These are phyloP conservation scores for Cerceris ruficornis DNA, from an alignment of 2,888 invertebrate species.

Conservation along the genomic window DNA sequence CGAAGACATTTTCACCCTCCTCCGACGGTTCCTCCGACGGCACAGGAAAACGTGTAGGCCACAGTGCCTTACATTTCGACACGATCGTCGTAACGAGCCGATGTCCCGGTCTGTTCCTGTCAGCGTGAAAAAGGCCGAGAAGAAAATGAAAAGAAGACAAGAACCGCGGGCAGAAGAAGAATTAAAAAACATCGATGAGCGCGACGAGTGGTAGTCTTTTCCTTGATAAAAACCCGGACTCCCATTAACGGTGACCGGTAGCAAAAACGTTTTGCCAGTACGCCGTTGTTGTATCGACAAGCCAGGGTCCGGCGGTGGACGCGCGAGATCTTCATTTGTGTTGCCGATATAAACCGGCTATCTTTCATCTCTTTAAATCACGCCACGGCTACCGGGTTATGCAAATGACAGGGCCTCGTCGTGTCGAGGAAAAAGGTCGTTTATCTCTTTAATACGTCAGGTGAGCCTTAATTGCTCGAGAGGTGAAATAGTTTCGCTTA, in stretches of 20 bases:
- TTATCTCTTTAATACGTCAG: conserved; percentile 36
- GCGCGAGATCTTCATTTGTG: conserved; percentile 31
- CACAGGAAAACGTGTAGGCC: background rate
- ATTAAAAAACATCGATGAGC: background rate
- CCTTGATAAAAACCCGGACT: background rate
- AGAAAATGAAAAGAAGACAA: background rate
- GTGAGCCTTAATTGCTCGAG: conserved; percentile 47
- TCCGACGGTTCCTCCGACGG: background rate
- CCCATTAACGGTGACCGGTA: conserved; percentile 24
- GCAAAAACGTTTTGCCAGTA: conserved; percentile 30
- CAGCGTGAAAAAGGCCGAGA: background rate
- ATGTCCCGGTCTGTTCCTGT: conserved; percentile 8
- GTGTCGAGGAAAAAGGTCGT: conserved; percentile 43
- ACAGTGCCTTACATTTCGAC: conserved; percentile 33
- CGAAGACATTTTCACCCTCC: conserved; percentile 31
- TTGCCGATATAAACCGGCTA: conserved; percentile 52
- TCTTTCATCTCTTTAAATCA: conserved; percentile 53
- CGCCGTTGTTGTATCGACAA: conserved; percentile 18
- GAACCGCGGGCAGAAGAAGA: background rate
- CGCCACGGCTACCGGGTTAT: conserved; percentile 28
- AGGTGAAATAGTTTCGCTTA: conserved; percentile 36
- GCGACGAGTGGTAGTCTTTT: background rate
- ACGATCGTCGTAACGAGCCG: conserved; percentile 8
- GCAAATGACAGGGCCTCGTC: conserved; percentile 34
- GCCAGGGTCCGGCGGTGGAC: conserved; percentile 42